These are phyloP conservation scores for Drosophila lacteicornis DNA, from an alignment of 1,140 invertebrate genomes.

Conservation along the genomic window DNA sequence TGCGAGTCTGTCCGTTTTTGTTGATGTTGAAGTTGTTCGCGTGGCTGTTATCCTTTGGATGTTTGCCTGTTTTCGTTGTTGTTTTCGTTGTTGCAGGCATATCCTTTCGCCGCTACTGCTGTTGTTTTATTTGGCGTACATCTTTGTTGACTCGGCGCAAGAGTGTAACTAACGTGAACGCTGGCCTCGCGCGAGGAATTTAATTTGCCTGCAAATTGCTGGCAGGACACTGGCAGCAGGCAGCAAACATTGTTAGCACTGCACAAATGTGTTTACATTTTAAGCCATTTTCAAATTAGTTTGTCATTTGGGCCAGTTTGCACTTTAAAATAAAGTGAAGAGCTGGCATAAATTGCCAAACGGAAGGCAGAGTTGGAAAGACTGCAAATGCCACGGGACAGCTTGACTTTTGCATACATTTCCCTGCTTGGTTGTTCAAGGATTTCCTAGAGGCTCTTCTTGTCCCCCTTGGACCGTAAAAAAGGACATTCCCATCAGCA, in stretches of 20 bases:
- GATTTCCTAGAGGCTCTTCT: slow-evolving; percentile 21
- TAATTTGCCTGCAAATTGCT: slow-evolving; percentile 65
- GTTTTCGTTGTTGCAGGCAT: slow-evolving; percentile 30
- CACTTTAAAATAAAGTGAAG: slow-evolving; percentile 9
- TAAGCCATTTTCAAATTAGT: slow-evolving; percentile 64
- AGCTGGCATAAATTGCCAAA: slow-evolving; percentile 32
- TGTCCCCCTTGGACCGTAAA: slow-evolving; percentile 43
- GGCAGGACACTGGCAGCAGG: slow-evolving; percentile 19
- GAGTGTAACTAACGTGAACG: slow-evolving; percentile 63
- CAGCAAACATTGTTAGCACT: slow-evolving; percentile 52
- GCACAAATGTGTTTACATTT: slow-evolving; percentile 64
- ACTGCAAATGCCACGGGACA: slow-evolving; percentile 50
- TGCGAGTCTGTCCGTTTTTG: slow-evolving; percentile 7
- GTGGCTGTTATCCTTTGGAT: slow-evolving; percentile 44
- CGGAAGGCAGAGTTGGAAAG: slow-evolving; percentile 49
- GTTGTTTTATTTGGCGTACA: slow-evolving; percentile 70
- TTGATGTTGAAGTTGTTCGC: slow-evolving; percentile 29
- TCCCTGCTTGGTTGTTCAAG: slow-evolving; percentile 3
- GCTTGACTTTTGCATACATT: slow-evolving; percentile 55
- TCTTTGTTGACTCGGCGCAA: slow-evolving; percentile 71
- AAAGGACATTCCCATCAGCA: slow-evolving; percentile 56
- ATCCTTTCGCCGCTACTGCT: slow-evolving; percentile 36
- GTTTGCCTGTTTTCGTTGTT: slow-evolving; percentile 33
- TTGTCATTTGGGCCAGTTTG: slow-evolving; percentile 40
- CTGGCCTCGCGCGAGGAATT: slow-evolving; percentile 60